These are phyloP conservation scores for Hipparchia semele DNA, from an alignment of 2,888 invertebrate species.

Conservation along the genomic window DNA sequence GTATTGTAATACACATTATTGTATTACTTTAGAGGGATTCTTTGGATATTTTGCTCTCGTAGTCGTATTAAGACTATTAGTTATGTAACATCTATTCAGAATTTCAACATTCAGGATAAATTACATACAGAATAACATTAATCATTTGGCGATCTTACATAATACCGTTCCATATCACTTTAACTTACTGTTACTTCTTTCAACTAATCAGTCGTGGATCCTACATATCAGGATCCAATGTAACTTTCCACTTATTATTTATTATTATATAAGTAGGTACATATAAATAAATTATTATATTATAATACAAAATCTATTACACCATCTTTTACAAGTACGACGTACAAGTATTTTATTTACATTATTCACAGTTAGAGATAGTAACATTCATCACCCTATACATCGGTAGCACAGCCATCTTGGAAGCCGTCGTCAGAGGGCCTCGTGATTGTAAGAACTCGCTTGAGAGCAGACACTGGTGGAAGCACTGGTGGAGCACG, in stretches of 20 bases:
- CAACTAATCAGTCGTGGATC: conserved; percentile 82
- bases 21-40: conserved; percentile 46
- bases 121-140: conserved; percentile 62
- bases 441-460: conserved; percentile 91
- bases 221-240: conserved; percentile 72
- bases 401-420: conserved; percentile 96
- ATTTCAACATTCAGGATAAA: conserved; percentile 72
- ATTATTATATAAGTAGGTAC: conserved; percentile 2
- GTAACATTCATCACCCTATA: conserved; percentile 76
- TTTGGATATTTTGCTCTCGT: conserved; percentile 50
- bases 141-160: conserved; percentile 81
- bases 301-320: conserved; percentile 81
- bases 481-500: conserved; percentile 93
- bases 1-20: conserved; percentile 43
- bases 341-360: conserved; percentile 46
- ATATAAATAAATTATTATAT: conserved; percentile 76
- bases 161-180: conserved; percentile 77
- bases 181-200: conserved; percentile 77
- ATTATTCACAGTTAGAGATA: conserved; percentile 46
- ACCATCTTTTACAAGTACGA: conserved; percentile 57
- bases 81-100: conserved; percentile 67
- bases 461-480: conserved; percentile 92
- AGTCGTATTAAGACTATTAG: conserved; percentile 47
- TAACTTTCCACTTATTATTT: conserved; percentile 66
- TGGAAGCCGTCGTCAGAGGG: conserved; percentile 96